Base-by-base conservation (phyloP, 2,113 vertebrate species). In the Alectura lathami region DNA sequence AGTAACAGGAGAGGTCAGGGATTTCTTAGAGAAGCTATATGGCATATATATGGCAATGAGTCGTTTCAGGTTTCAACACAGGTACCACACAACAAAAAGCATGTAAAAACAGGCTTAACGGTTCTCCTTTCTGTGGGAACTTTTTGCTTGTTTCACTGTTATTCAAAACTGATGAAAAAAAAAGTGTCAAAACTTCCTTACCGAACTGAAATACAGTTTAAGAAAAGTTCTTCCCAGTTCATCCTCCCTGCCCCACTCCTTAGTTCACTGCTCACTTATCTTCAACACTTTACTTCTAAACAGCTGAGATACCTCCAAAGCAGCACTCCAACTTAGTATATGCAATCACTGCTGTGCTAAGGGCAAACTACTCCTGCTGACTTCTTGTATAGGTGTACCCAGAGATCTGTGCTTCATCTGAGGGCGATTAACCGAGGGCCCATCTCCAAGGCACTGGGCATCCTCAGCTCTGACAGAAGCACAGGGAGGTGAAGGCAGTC, bases 341-440 rank as follows among this genome's bases (percentile, higher is more conserved):
- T 11, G 60, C 22, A 32, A 53, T 20, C 27, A 73, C 15, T 16
- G 48, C 42, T 81, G 54, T 60, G 34, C 36, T 64, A 64, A 86
- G 62, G 43, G 32, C 23, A 89, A 76, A 66, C 20, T 68, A 38
- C 23, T 86, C 60, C 40, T 7, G 2, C 0, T 67, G 73, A n/a
- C 36, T 82, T 45, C 62, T 77, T 7, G 0, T 18, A 38, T 5
- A 48, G 0, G 0, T 5, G 36, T 70, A 75, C 38, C 32, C 38
- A 89, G 63, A 91, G 45, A 7, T 42, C 69, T 69, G 27, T 5
- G 81, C 48, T 76, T 40, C 32, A 4, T 23, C 45, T 20, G 5
- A 92, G 24, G 17, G 24, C 24, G 32, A 91, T 60, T 72, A 74
- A 48, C 45, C 34, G 56, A 38, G 30, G 36, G 75, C 17, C 17